Conservation (phyloP, 2,888 invertebrate species). For the Bugula neritina region DNA sequence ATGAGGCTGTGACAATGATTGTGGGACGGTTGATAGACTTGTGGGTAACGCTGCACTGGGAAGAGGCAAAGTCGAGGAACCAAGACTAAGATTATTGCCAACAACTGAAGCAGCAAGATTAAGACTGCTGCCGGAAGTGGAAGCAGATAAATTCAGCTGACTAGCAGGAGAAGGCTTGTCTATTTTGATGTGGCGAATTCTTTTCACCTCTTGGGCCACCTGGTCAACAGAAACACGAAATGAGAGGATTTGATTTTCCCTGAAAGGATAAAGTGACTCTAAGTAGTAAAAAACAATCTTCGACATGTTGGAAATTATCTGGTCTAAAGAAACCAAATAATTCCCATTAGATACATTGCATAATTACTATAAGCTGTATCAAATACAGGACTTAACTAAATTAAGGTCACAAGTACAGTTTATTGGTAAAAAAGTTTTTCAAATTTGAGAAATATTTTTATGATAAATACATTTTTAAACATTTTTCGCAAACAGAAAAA, state of each 20-base stretch:
- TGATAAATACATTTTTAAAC: too few relatives aligned
- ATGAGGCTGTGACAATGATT: background rate
- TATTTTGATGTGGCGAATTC: slow-evolving; percentile 23
- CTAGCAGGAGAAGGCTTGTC: slow-evolving; percentile 24
- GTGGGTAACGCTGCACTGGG: background rate
- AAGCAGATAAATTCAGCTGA: background rate
- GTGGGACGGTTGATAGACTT: background rate
- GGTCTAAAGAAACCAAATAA: too few relatives aligned
- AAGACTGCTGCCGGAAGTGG: background rate
- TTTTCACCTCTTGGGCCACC: slow-evolving; percentile 25
- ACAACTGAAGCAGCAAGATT: background rate
- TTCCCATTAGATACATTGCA: too few relatives aligned
- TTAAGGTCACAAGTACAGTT: too few relatives aligned
- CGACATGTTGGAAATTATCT: too few relatives aligned
- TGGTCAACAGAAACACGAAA: background rate
- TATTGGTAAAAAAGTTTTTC: too few relatives aligned
- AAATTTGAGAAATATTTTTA: too few relatives aligned
- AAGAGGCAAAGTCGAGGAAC: background rate
- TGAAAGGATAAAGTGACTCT: background rate
- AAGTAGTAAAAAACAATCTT: too few relatives aligned
- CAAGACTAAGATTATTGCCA: background rate
- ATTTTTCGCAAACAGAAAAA: too few relatives aligned
- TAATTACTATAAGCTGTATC: too few relatives aligned
- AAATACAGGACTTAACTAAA: too few relatives aligned
- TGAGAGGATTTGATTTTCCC: background rate